Evolutionary conservation across 2,797 vertebrate genomes (phyloP).

Genomic region (Philypnodon macrostomus): DNA sequence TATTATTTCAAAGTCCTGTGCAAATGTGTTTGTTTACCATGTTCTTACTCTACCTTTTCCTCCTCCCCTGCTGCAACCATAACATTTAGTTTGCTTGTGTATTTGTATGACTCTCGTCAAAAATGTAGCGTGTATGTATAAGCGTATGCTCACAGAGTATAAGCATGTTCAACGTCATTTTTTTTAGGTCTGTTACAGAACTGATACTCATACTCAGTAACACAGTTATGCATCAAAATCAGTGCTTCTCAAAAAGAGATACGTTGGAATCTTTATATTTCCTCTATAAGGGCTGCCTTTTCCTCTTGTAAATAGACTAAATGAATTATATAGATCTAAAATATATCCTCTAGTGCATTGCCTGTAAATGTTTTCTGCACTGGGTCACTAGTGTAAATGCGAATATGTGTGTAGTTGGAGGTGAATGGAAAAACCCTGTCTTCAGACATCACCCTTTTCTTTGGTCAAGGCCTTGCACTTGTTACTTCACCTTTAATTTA

Average conservation of each 20-base stretch:
- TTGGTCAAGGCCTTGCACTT: slow-evolving; percentile 43
- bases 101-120: slow-evolving; percentile 46
- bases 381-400: slow-evolving; percentile 57
- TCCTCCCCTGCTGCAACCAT: slow-evolving; percentile 55
- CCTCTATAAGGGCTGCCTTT: slow-evolving; percentile 91
- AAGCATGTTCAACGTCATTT: slow-evolving; percentile 58
- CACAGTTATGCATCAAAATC: slow-evolving; percentile 69
- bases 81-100: slow-evolving; percentile 53
- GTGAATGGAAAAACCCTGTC: slow-evolving; percentile 29
- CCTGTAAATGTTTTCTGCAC: slow-evolving; percentile 80
- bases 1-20: slow-evolving; percentile 38
- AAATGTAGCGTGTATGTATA: slow-evolving; percentile 49
- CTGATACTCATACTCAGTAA: slow-evolving; percentile 49
- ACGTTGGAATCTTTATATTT: slow-evolving; percentile 77
- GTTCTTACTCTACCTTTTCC: slow-evolving; percentile 33
- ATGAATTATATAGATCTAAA: slow-evolving; percentile 70
- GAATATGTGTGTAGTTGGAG: slow-evolving; percentile 39
- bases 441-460: slow-evolving; percentile 23
- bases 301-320: slow-evolving; percentile 82
- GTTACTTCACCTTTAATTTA: slow-evolving; percentile 43
- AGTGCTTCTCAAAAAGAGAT: slow-evolving; percentile 78
- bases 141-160: slow-evolving; percentile 55
- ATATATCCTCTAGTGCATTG: slow-evolving; percentile 79
- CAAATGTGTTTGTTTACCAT: slow-evolving; percentile 42
- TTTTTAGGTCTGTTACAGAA: slow-evolving; percentile 47